Evolutionary conservation across 2,797 vertebrate species (phyloP), one percentile per base, ranked within the genome.

Genomic region (Diplodus sargus): DNA sequence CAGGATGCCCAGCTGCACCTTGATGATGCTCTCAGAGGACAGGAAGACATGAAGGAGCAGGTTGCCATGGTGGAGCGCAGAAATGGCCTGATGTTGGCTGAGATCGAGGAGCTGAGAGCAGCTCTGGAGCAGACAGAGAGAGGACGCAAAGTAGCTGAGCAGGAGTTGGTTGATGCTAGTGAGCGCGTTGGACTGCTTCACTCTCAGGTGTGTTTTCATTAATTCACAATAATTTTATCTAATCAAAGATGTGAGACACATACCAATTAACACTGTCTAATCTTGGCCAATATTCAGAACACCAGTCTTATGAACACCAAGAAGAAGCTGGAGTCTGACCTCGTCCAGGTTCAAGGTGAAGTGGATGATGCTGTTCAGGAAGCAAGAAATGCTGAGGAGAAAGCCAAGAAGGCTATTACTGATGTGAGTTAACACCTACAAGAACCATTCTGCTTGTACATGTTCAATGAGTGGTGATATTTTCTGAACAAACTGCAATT

Each of bases 331-430:
- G 97, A 97, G 70, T 54, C 89, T 20, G 96, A 97, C 71, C 85
- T 97, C 57, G 88, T 93, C 61, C 96, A 96, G 51, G 84, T 96
- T 63, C 96, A 97, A 87, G 87, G 88, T 34, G 96, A 97, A 87
- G 93, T 97, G 13, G 96, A 98, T 20, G 96, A 97, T 78, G 84
- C 93, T 3, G 59, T 96, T 52, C 96, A 97, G 75, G 97, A 97
- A 85, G 93, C 96, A 78, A 95, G 95, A 79, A 97, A 97, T 34
- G 96, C 96, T 42, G 97, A 97, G 60, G 96, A 98, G 34, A 98
- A 97, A 76, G 97, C 97, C 74, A 98, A 97, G 90, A 97, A 97
- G 71, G 96, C 96, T 0, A 96, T 98, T 84, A 97, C 96, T 53
- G 96, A 97, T 54, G 96, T 98, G 74, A 95, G 96, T 39, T 51